Base-by-base conservation (phyloP, 2,888 invertebrate species). In the Agrotis puta region DNA sequence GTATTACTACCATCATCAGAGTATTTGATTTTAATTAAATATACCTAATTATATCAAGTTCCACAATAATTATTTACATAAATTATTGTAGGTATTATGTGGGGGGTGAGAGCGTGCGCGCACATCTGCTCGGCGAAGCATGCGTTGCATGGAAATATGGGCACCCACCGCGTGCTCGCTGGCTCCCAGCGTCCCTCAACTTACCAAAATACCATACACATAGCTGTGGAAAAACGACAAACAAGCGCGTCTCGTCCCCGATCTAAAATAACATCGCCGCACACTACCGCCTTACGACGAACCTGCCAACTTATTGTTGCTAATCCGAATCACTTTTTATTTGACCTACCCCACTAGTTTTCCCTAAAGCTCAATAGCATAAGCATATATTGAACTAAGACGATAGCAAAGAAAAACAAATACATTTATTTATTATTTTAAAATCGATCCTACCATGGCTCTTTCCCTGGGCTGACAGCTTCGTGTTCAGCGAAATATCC, bases 381-480 rank as follows among this genome's bases (percentile, higher is more conserved):
- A 39, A 39, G n/a, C 22, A 47, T 43, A 54, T 20, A 43, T 27
- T 33, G 43, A 57, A 61, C 33, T 53, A 61, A 6, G 20, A 33
- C 1, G 50, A 68, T 64, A 24, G 16, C 39, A 58, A 9, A 58
- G 33, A 51, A 69, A 74, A 77, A 70, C 59, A 74, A 68, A 70
- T 54, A 72, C 54, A 24, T 66, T 20, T 59, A 73, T 48, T 77
- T 57, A 61, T n/a, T 74, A 77, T 78, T 76, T 81, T 84, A 84
- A 89, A 92, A 95, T 95, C 93, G 94, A 95, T 95, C 93, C 97
- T 97, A 97, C 97, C 97, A 97, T 97, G 97, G 95, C 97, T 97
- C 94, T 97, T 97, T 94, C 97, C 97, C 94, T 97, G 97, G 88
- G 97, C 97, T 94, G 97, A 97, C 94, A 97, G 96, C 93, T 97